A percentile compares a stretch with the other conserved stretches of the same genome.
Evolutionary conservation across 2,797 vertebrate genomes (phyloP).

Genomic region (Gambelia wislizenii): DNA sequence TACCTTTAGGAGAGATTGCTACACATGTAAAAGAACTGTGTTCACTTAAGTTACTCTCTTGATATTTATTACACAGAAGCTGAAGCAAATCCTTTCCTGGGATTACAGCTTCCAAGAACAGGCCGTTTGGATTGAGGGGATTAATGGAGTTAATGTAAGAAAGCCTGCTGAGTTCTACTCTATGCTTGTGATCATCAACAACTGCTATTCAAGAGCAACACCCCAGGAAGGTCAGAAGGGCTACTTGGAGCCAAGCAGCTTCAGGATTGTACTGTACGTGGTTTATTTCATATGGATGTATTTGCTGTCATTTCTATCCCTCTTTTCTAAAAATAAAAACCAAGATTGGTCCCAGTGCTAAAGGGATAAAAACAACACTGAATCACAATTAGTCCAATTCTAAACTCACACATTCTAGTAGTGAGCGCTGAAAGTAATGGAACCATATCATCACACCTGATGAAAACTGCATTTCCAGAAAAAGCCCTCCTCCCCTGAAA

Average conservation of each 20-base stretch:
- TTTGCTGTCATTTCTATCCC: neutral
- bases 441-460: neutral
- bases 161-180: neutral
- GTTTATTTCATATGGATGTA: neutral
- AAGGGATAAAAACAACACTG: neutral
- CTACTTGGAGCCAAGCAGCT: neutral
- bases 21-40: slow-evolving; percentile 20
- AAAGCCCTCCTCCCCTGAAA: too few relatives aligned
- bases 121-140: slow-evolving; percentile 39
- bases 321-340: neutral
- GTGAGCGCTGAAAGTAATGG: neutral
- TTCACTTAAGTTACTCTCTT: slow-evolving; percentile 16
- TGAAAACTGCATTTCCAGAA: too few relatives aligned
- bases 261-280: neutral
- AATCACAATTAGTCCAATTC: neutral
- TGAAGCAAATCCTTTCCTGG: slow-evolving; percentile 9
- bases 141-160: slow-evolving; percentile 39
- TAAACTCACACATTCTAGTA: neutral
- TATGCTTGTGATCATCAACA: slow-evolving; percentile 27
- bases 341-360: neutral
- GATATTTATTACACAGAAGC: slow-evolving; percentile 22
- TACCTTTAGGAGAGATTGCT: slow-evolving; percentile 7
- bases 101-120: neutral
- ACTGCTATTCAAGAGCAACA: neutral
- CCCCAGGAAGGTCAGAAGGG: neutral